phyloP scores from a whole-genome alignment of 2,888 invertebrate genomes.

The Drosophila vallismaia region DNA sequence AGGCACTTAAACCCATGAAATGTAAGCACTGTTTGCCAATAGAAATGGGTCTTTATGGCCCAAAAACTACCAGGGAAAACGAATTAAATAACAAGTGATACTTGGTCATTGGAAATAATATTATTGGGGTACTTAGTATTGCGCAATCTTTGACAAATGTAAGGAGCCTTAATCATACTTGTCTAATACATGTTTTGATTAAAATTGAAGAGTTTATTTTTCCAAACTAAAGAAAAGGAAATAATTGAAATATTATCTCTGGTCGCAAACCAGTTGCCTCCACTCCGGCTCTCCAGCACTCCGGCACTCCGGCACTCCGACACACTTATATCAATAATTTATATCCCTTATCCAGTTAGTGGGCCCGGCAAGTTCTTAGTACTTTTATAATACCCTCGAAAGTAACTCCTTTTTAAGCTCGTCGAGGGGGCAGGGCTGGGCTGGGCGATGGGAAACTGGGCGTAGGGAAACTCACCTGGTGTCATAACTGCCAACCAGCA shows the following conservation, averaged over 20 bases:
- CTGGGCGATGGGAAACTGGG: not conserved
- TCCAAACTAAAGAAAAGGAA: not conserved
- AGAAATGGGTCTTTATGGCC: not conserved
- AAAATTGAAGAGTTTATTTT: not conserved
- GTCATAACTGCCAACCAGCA: slow-evolving; percentile 36
- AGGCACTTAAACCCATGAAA: slow-evolving; percentile 11
- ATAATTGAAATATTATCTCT: slow-evolving; percentile 4
- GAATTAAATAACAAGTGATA: not conserved
- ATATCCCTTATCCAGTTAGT: slow-evolving; percentile 32
- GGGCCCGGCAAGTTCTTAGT: slow-evolving; percentile 28
- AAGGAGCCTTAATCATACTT: not conserved
- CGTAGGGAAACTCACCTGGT: slow-evolving; percentile 24
- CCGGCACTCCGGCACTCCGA: too few relatives aligned
- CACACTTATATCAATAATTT: slow-evolving; percentile 24
- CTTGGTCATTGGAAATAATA: not conserved
- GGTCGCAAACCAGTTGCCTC: not conserved
- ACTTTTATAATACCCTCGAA: slow-evolving; percentile 29
- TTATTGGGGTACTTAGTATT: not conserved
- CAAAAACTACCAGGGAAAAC: slow-evolving; percentile 1
- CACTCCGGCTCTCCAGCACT: not conserved
- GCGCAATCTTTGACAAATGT: not conserved
- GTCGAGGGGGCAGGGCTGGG: too few relatives aligned
- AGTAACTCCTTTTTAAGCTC: slow-evolving; percentile 30
- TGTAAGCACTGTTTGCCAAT: slow-evolving; percentile 7
- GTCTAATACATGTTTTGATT: not conserved